phyloP scores from a whole-genome alignment of 2,113 vertebrate genomes.

The Desmodus rotundus region DNA sequence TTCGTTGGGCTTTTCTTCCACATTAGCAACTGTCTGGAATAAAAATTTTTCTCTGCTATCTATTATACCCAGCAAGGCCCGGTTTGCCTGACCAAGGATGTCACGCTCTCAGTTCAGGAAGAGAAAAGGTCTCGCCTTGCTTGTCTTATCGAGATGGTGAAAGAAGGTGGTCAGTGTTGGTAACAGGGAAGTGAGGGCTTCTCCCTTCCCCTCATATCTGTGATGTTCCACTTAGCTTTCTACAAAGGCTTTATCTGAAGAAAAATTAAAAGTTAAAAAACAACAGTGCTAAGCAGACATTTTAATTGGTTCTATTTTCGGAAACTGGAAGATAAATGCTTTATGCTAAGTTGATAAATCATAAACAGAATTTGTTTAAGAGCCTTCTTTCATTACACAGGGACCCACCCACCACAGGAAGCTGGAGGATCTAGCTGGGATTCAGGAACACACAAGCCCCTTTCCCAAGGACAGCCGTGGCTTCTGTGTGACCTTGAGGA shows the following conservation, averaged over 20 bases:
- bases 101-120: neutral
- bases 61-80: neutral
- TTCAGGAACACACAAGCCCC: neutral
- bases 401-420: slow-evolving; percentile 35
- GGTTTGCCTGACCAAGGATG: neutral
- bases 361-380: slow-evolving; percentile 75
- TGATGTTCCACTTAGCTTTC: slow-evolving; percentile 56
- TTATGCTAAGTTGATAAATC: slow-evolving; percentile 70
- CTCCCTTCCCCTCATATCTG: neutral
- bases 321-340: slow-evolving; percentile 74
- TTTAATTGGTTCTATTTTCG: slow-evolving; percentile 76
- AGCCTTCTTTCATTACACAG: slow-evolving; percentile 53
- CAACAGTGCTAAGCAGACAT: slow-evolving; percentile 70
- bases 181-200: neutral
- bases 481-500: slow-evolving; percentile 55
- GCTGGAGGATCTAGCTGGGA: neutral
- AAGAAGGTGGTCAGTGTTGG: neutral
- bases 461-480: neutral
- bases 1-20: slow-evolving; percentile 45
- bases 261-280: slow-evolving; percentile 65
- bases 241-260: slow-evolving; percentile 62
- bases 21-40: slow-evolving; percentile 26
- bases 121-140: neutral
- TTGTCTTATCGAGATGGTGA: neutral
- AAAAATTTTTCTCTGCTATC: neutral